Base-by-base conservation (phyloP, 2,113 vertebrate genomes). In the Protomyctophum bolini region DNA sequence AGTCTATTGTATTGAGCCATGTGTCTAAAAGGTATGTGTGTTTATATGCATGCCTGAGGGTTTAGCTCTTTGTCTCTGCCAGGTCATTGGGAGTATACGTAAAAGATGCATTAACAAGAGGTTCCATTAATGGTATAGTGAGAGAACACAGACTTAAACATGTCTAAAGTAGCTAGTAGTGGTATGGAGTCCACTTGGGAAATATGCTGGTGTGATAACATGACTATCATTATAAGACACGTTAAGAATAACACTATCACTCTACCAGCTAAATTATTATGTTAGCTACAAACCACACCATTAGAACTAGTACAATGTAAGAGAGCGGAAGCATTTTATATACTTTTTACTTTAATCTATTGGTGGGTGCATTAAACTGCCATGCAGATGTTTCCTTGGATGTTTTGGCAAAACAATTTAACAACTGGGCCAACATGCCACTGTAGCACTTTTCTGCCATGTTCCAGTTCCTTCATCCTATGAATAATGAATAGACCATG, bases 401-500 rank as follows among this genome's bases (percentile, higher is more conserved):
- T 3, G 5, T 41, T 41, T 41, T 41, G 33, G 33, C 33, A 41
- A 41, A 41, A 41, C 33, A 4, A 41, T 49, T 15, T 8, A 61
- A 52, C 12, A 14, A 11, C 12, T 7, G 1, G 7, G 11, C 10
- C 8, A 14, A 46, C 59, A 21, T 71, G 55, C 56, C 58, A 46
- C 2, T 12, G 58, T 15, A 66, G 57, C 58, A 60, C 0, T 0
- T 67, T 70, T 59, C 10, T 70, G 28, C 57, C 62, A 68, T 49
- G 68, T 48, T 63, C 56, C 41, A 12, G 10, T 66, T 71, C 76
- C 81, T 49, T 52, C 59, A 14, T 11, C 21, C 0, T 47, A 76
- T 87, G 67, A 70, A 82, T 83, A 83, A 85, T 82, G 74, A 41
- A 41, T 69, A 86, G 59, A 55, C 54, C 51, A 63, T 46, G 45